A percentile compares a stretch with the other conserved stretches of the same genome.
phyloP scores from a whole-genome alignment of 2,113 vertebrate genomes.

The Procavia capensis region DNA sequence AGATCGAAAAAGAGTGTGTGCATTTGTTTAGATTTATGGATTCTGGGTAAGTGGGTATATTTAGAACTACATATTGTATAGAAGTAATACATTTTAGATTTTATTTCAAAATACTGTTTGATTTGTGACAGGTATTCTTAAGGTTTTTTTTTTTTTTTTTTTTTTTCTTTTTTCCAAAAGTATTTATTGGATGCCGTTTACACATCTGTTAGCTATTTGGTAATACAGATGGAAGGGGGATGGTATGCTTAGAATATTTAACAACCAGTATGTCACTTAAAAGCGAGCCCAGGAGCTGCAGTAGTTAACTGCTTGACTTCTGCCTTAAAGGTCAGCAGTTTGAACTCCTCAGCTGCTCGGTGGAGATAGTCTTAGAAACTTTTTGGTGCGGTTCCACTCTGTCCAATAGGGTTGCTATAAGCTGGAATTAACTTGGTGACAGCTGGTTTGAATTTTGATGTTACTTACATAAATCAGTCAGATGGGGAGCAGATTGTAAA shows the following conservation, averaged over 20 bases:
- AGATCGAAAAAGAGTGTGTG: not conserved
- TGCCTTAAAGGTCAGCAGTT: not conserved
- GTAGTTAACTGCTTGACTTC: not conserved
- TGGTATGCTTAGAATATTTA: not conserved
- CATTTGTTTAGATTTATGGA: not conserved
- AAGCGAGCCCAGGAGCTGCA: not conserved
- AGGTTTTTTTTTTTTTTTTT: not conserved
- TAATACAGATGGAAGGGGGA: not conserved
- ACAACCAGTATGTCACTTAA: not conserved
- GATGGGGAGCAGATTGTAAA: not conserved
- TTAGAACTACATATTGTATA: conserved; percentile 28
- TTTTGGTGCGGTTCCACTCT: not conserved
- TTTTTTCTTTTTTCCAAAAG: not conserved
- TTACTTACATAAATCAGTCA: not conserved
- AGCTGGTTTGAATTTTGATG: not conserved
- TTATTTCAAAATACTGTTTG: conserved; percentile 26
- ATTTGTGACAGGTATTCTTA: not conserved
- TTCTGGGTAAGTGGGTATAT: not conserved
- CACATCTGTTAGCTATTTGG: not conserved
- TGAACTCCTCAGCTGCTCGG: not conserved
- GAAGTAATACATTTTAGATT: not conserved
- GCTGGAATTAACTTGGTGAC: too few species aligned
- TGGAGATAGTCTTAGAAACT: not conserved
- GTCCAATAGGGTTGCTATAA: too few species aligned
- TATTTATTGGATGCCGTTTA: not conserved